A percentile compares a stretch with the other conserved stretches of the same genome.
Evolutionary conservation across 2,113 vertebrate species (phyloP).

Genomic region (Odontophorus gujanensis): DNA sequence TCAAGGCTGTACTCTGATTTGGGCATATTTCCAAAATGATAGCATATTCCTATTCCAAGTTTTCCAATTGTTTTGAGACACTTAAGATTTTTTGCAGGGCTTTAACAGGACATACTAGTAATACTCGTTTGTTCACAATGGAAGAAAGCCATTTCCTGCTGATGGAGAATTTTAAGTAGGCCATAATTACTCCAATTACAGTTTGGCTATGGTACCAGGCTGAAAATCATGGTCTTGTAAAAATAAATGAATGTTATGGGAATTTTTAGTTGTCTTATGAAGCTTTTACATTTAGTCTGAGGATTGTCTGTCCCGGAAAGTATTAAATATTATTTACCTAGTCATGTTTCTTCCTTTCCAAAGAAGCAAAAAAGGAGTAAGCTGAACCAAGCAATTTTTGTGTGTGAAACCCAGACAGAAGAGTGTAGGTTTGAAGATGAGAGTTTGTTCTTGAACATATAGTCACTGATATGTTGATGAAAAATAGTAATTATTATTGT

Average conservation of each 20-base stretch:
- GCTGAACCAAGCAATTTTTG: not conserved
- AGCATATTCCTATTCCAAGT: not conserved
- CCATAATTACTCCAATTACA: constrained; percentile 1
- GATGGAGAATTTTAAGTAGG: not conserved
- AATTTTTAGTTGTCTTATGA: not conserved
- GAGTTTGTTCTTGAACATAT: not conserved
- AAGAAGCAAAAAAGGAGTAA: not conserved
- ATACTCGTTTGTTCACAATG: not conserved
- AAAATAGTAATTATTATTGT: not conserved
- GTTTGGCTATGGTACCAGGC: not conserved
- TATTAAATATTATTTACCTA: not conserved
- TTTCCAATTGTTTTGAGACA: constrained; percentile 3
- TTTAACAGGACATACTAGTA: not conserved
- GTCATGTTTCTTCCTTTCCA: not conserved
- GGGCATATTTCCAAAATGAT: constrained; percentile 27
- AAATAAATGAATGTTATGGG: not conserved
- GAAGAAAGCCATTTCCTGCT: constrained; percentile 24
- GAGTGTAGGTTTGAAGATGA: not conserved
- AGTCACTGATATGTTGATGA: not conserved
- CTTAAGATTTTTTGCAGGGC: not conserved
- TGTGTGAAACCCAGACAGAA: not conserved
- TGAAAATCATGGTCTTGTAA: not conserved
- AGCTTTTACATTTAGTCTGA: not conserved
- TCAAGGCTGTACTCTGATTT: constrained; percentile 29
- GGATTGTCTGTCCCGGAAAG: not conserved